Conservation (phyloP, 2,797 vertebrate species). For the Acomys russatus region DNA sequence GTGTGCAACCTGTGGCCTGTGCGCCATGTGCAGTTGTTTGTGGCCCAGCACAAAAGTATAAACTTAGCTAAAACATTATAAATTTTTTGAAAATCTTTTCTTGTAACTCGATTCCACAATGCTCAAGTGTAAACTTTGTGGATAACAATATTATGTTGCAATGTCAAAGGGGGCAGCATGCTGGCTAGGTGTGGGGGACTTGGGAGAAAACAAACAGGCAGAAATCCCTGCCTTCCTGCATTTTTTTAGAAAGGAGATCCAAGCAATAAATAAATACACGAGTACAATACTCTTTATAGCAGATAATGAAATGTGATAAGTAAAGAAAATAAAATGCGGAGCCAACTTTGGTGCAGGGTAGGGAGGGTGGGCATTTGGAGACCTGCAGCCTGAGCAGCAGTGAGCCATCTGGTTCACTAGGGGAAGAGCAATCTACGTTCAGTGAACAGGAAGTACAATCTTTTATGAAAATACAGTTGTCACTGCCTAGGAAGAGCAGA, state of each 20-base stretch:
- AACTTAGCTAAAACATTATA: neutral
- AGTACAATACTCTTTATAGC: neutral
- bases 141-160: neutral
- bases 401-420: neutral
- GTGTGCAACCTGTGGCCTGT: neutral
- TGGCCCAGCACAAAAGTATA: neutral
- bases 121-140: neutral
- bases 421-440: neutral
- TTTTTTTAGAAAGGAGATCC: neutral
- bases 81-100: neutral
- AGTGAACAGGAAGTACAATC: neutral
- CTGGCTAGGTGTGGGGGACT: neutral
- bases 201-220: neutral
- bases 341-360: neutral
- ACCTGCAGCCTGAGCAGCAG: neutral
- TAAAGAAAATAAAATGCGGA: neutral
- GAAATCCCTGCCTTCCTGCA: neutral
- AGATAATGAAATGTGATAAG: neutral
- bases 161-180: neutral
- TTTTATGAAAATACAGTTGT: neutral
- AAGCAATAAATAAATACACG: constrained; percentile 21
- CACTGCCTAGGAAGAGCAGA: neutral
- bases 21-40: neutral
- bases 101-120: neutral
- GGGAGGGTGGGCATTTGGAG: neutral